Evolutionary conservation across 2,113 vertebrate species (phyloP).

Genomic region (Poeciliopsis prolifica): DNA sequence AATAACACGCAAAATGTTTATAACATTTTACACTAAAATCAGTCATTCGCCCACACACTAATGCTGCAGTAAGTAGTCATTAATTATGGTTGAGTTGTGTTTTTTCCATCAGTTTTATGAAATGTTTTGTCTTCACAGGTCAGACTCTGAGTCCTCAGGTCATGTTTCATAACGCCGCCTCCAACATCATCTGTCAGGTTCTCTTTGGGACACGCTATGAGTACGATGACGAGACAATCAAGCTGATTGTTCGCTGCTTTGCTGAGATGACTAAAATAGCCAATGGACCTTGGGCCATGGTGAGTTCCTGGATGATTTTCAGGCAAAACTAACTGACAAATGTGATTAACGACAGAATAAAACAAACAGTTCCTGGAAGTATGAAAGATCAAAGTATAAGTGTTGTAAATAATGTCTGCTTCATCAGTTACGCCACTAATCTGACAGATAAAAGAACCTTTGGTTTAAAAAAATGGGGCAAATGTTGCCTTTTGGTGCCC

Average conservation of each 20-base stretch:
- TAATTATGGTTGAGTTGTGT: too few relatives aligned
- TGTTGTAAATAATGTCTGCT: too few relatives aligned
- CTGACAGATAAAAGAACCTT: too few relatives aligned
- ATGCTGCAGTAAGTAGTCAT: too few relatives aligned
- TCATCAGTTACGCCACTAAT: too few relatives aligned
- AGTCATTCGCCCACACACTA: too few relatives aligned
- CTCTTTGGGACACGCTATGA: slow-evolving; percentile 76
- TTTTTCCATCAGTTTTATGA: neutral
- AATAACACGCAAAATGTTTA: too few relatives aligned
- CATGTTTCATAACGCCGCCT: slow-evolving; percentile 72
- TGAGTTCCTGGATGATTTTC: slow-evolving; percentile 25
- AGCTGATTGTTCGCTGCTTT: slow-evolving; percentile 39
- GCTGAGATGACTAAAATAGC: slow-evolving; percentile 48
- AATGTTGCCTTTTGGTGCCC: neutral
- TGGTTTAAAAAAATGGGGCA: too few relatives aligned
- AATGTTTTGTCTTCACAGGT: slow-evolving; percentile 38
- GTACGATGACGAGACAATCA: slow-evolving; percentile 69
- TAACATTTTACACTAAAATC: too few relatives aligned
- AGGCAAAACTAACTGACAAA: neutral
- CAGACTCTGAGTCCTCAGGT: slow-evolving; percentile 53
- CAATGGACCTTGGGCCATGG: slow-evolving; percentile 70
- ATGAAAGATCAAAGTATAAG: too few relatives aligned
- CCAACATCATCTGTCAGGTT: slow-evolving; percentile 82
- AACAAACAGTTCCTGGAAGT: too few relatives aligned
- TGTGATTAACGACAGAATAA: too few relatives aligned